Conservation (phyloP, 2,888 invertebrate genomes). For the Amphipyra berbera region DNA sequence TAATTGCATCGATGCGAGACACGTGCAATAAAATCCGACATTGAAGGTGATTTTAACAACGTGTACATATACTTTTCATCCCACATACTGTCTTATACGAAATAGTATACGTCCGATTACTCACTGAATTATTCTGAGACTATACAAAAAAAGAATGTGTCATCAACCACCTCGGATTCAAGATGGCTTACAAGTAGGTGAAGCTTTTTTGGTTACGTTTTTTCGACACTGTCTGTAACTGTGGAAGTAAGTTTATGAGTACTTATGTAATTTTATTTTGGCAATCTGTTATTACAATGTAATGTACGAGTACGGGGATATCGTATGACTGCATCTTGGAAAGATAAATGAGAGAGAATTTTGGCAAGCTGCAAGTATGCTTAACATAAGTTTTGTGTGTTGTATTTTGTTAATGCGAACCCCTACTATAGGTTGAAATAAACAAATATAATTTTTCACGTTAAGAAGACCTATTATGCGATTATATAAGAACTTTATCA, state of each 20-base stretch:
- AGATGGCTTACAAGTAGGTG: conserved; percentile 26
- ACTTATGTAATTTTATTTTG: conserved; percentile 9
- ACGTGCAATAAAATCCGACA: conserved; percentile 24
- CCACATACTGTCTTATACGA: conserved; percentile 47
- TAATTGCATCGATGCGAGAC: conserved; percentile 34
- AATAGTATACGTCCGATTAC: conserved; percentile 55
- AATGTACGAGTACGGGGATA: background rate
- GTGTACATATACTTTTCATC: conserved; percentile 23
- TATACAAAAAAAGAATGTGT: conserved; percentile 60
- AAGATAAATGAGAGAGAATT: too few relatives aligned
- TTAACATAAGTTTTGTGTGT: too few relatives aligned
- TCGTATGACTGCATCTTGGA: too few relatives aligned
- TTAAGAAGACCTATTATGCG: too few relatives aligned
- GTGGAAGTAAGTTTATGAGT: conserved; percentile 3
- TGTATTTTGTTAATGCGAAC: too few relatives aligned
- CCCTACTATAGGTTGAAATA: too few relatives aligned
- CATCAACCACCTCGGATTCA: conserved; percentile 36
- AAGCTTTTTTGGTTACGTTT: conserved; percentile 24
- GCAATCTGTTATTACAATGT: conserved; percentile 21
- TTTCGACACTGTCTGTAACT: conserved; percentile 13
- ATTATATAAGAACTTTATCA: too few relatives aligned
- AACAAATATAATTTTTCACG: too few relatives aligned
- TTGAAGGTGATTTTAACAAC: conserved; percentile 20
- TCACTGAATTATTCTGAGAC: conserved; percentile 56
- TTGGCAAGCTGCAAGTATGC: too few relatives aligned